Evolutionary conservation across 2,888 invertebrate species (phyloP), one percentile per base, ranked within the genome.

Genomic region (Apocheima hispidaria): DNA sequence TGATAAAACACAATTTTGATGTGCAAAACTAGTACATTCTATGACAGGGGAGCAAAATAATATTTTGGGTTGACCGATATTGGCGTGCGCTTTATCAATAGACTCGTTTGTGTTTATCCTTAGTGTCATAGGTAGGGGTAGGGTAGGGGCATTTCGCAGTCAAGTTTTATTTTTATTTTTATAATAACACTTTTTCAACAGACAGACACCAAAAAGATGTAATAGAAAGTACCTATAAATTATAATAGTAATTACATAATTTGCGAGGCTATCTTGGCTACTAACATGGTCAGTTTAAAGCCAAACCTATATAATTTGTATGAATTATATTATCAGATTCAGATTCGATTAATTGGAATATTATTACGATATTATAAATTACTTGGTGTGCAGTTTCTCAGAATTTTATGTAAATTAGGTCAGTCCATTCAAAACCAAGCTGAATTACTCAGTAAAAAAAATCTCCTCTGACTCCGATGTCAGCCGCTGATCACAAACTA

Each of bases 241-340:
- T 18, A 38, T 1, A 18, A 20, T 38, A 38, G 18, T 18, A 18
- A 38, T 18, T 49, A 48, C 21, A 41, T 54, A 60, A 54, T 30
- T 51, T 49, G 26, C 26, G 41, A 49, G 35, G 40, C 33, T 49
- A 36, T 40, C 48, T 21, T 9, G 14, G 35, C 33, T 40, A 46
- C 59, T 54, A 54, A 36, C 33, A 54, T 36, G 40, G 53, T 48
- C 46, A 52, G 28, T 52, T 35, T 26, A 23, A 7, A 44, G 21
- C 6, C 16, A 5, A 59, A 59, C 44, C 40, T 20, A 44, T 49
- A 35, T 49, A 53, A 53, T 53, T 41, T 23, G n/a, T 28, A 36
- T 35, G 48, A 48, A 49, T 49, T 53, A 46, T 23, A 30, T 50
- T 28, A 43, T 43, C 35, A 18, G 14, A 30, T 35, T 43, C 35